Evolutionary conservation across 1,140 invertebrate species (phyloP).

Genomic region (Drosophila pseudoananassae): DNA sequence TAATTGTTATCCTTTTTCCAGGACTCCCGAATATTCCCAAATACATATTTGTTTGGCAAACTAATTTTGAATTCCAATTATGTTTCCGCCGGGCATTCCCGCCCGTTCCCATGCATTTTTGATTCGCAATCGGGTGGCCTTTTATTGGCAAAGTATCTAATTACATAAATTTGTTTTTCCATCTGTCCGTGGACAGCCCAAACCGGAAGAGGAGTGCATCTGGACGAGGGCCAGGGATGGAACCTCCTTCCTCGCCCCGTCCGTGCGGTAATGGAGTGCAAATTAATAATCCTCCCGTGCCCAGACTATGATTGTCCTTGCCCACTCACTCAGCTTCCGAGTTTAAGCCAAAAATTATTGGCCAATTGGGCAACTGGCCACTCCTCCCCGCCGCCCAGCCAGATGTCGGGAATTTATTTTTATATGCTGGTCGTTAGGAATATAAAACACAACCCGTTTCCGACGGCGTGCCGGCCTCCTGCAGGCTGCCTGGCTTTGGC

Average conservation of each 20-base stretch:
- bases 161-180: conserved; percentile 6
- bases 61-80: conserved; percentile 8
- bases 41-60: conserved; percentile 1
- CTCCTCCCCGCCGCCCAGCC: neutral
- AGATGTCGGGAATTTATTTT: conserved; percentile 45
- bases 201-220: neutral
- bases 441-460: conserved; percentile 51
- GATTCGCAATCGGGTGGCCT: conserved; percentile 1
- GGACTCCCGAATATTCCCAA: neutral
- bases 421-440: conserved; percentile 38
- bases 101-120: conserved; percentile 4
- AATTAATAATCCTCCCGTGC: conserved; percentile 22
- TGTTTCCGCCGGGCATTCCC: neutral
- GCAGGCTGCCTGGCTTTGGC: conserved; percentile 29
- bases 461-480: conserved; percentile 25
- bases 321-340: conserved; percentile 45
- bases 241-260: neutral
- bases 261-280: conserved; percentile 17
- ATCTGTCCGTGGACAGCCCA: neutral
- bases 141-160: conserved; percentile 11
- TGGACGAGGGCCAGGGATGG: neutral
- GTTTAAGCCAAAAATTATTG: neutral
- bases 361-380: conserved; percentile 29
- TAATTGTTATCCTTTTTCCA: neutral
- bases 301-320: conserved; percentile 35